Evolutionary conservation across 2,797 vertebrate genomes (phyloP), one percentile per base, ranked within the genome.

Genomic region (Amniataba percoides): DNA sequence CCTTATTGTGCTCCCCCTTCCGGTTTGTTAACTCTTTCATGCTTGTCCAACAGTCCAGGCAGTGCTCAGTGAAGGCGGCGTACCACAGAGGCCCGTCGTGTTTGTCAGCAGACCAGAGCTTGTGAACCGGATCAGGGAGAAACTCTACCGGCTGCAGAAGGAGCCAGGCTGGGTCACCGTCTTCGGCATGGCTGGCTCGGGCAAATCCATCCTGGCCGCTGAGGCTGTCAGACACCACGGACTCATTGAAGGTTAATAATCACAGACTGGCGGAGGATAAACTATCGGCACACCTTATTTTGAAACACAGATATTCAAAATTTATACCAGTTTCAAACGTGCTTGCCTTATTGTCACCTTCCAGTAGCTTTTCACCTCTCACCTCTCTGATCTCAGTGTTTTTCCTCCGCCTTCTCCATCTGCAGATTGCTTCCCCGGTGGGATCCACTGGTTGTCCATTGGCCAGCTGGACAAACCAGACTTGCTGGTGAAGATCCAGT

Each of bases 141-240:
- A 96, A 45, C 95, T 99, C 18, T 88, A 83, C 57, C 83, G 74
- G n/a, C 87, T 99, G 83, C 93, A 93, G 83, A 92, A 72, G 4
- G 92, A 95, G 2, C 80, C 97, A 0, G 98, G 98, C 10, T 99
- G 98, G 98, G 95, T 99, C 75, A 96, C 96, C 0, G 92, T 99
- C n/a, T 97, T 96, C 62, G 98, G 98, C 64, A 99, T 99, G 98
- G 98, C 98, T 4, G 98, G 98, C 49, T 99, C 97, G 7, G 98
- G 98, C 13, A 99, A 99, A 91, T 98, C 98, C n/a, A 96, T 99
- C 59, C 88, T 99, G 80, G 96, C 98, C 61, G 96, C 98, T 6
- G 98, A 99, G 92, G 96, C 96, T 14, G 95, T 97, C 73, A 92
- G 98, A 77, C 94, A 99, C 88, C 94, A 94, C n/a, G 74, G 34